Evolutionary conservation across 37 sponge, comb jelly and placozoan species (phyloP).

Genomic region (Spongia lamella): DNA sequence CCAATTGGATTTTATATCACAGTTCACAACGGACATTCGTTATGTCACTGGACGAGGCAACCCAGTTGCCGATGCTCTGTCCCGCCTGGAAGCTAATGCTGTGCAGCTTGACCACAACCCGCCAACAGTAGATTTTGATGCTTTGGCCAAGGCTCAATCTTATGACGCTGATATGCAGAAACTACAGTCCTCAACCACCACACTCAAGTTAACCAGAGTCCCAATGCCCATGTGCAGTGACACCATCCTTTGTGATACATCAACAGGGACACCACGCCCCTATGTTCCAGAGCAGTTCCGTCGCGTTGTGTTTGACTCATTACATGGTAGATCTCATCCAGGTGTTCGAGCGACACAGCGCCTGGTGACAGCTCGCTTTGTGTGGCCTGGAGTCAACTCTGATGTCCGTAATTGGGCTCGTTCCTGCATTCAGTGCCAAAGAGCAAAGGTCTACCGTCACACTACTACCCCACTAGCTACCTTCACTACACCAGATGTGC

Average conservation of each 20-base stretch:
- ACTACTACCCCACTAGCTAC: constrained; percentile 12
- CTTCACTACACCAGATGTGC: constrained; percentile 18
- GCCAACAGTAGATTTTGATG: constrained; percentile 37
- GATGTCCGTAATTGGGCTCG: constrained; percentile 34
- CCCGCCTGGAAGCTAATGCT: constrained; percentile 58
- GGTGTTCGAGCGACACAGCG: constrained; percentile 32
- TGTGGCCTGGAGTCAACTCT: constrained; percentile 29
- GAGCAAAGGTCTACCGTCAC: too few species aligned
- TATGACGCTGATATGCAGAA: constrained; percentile 28
- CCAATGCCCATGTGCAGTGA: neutral
- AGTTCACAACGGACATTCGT: constrained; percentile 62
- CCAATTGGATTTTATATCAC: constrained; percentile 57
- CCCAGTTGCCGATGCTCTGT: constrained; percentile 73
- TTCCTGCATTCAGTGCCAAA: constrained; percentile 25
- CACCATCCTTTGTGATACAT: constrained; percentile 13
- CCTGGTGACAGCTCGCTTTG: constrained; percentile 22
- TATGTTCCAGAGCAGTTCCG: neutral
- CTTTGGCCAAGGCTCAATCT: constrained; percentile 32
- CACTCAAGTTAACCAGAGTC: constrained; percentile 16
- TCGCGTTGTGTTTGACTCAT: constrained; percentile 5
- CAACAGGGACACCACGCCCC: constrained; percentile 25
- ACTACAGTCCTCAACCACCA: constrained; percentile 26
- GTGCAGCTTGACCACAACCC: constrained; percentile 3
- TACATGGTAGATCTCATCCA: constrained; percentile 34
- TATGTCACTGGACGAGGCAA: constrained; percentile 54